Percentiles rank a stretch among this genome's conserved stretches.
These are phyloP conservation scores for Noctua fimbriata DNA, from an alignment of 2,888 invertebrate species.

Conservation along the genomic window DNA sequence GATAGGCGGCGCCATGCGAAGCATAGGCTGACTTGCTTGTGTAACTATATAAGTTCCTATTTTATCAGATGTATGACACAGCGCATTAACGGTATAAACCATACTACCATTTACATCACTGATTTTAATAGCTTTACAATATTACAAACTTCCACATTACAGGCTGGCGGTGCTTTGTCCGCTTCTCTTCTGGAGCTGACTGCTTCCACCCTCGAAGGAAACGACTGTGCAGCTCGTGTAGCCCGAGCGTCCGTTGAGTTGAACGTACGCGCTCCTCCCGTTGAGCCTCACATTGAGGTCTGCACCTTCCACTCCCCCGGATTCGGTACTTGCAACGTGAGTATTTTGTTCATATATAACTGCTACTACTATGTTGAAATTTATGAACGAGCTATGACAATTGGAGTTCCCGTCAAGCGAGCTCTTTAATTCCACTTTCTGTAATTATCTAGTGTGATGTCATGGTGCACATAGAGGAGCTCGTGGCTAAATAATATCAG, in stretches of 20 bases:
- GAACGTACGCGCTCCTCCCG: slow-evolving; percentile 70
- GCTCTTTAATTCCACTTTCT: background rate
- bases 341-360: slow-evolving; percentile 41
- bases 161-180: slow-evolving; percentile 70
- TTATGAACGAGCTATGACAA: background rate
- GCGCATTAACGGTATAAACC: too few relatives aligned
- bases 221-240: slow-evolving; percentile 66
- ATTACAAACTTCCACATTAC: background rate
- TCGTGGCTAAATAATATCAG: too few relatives aligned
- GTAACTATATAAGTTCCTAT: too few relatives aligned
- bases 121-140: background rate
- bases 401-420: background rate
- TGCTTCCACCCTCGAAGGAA: slow-evolving; percentile 63
- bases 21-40: too few relatives aligned
- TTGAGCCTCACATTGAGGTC: slow-evolving; percentile 77
- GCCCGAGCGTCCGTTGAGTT: slow-evolving; percentile 59
- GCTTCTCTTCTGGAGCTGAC: slow-evolving; percentile 66
- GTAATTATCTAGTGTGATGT: slow-evolving; percentile 13
- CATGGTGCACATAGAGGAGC: too few relatives aligned
- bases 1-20: too few relatives aligned
- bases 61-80: too few relatives aligned
- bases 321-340: slow-evolving; percentile 79
- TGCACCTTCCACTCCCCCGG: slow-evolving; percentile 75
- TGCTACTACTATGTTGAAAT: background rate
- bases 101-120: background rate